A percentile compares a stretch with the other conserved stretches of the same genome.
phyloP scores from a whole-genome alignment of 1,140 invertebrate genomes.

The Galleria mellonella region DNA sequence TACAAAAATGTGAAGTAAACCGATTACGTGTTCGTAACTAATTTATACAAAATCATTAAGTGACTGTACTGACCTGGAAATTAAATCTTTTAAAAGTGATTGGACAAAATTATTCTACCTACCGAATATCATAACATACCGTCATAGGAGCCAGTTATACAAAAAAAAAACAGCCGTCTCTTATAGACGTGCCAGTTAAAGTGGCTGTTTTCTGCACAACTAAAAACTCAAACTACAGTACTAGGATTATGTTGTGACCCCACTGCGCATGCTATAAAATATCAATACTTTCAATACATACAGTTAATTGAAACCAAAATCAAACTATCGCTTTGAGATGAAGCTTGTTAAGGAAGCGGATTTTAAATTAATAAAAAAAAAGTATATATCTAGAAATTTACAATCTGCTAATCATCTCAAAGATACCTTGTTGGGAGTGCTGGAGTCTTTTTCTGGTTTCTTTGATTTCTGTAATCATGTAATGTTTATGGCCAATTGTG shows the following conservation, averaged over 20 bases:
- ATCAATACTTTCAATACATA: conserved; percentile 11
- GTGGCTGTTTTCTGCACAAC: too few relatives aligned
- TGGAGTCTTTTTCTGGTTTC: conserved; percentile 69
- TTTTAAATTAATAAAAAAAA: background rate
- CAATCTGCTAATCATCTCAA: conserved; percentile 27
- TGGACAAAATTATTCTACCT: too few relatives aligned
- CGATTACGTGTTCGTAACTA: too few relatives aligned
- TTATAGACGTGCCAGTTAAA: too few relatives aligned
- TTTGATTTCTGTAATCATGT: conserved; percentile 70
- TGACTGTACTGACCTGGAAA: too few relatives aligned
- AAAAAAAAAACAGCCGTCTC: too few relatives aligned
- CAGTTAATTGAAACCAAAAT: conserved; percentile 19
- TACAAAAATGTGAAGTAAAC: too few relatives aligned
- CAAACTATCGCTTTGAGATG: conserved; percentile 22
- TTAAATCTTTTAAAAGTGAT: too few relatives aligned
- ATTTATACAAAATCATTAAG: too few relatives aligned
- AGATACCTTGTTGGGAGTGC: conserved; percentile 66
- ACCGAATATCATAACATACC: too few relatives aligned
- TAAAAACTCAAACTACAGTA: too few relatives aligned
- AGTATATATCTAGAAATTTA: background rate
- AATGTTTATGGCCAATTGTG: conserved; percentile 28
- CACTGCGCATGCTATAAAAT: conserved; percentile 26
- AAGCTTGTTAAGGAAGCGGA: conserved; percentile 16
- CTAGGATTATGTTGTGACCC: conserved; percentile 26
- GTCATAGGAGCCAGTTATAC: too few relatives aligned